Percentiles rank a stretch among this genome's conserved stretches.
Conservation (phyloP, 2,888 invertebrate genomes). For the Mimachlamys varia region DNA sequence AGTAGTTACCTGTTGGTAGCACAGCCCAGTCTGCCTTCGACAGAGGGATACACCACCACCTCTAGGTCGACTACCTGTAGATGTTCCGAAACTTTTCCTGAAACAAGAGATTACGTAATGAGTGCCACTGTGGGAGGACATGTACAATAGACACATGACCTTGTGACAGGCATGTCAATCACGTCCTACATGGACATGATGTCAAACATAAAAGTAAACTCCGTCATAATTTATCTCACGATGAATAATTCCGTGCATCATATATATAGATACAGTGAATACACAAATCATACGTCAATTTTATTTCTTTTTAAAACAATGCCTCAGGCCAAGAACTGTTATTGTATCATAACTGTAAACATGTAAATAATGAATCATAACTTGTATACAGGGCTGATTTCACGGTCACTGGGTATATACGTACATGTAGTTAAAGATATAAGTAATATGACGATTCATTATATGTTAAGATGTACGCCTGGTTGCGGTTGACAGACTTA, state of each 20-base stretch:
- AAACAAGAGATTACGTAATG: background rate
- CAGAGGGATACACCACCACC: constrained; percentile 64
- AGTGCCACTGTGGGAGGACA: background rate
- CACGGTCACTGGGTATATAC: too few relatives aligned
- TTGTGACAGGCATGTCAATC: too few relatives aligned
- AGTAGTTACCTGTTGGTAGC: constrained; percentile 63
- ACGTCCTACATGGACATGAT: too few relatives aligned
- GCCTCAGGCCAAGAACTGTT: background rate
- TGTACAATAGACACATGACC: too few relatives aligned
- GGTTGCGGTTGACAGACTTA: background rate
- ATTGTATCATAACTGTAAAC: background rate
- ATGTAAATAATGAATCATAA: background rate
- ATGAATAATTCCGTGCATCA: background rate
- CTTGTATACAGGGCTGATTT: too few relatives aligned
- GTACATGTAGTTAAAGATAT: too few relatives aligned
- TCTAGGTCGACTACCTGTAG: constrained; percentile 58
- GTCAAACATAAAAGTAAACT: background rate
- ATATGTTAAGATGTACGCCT: too few relatives aligned
- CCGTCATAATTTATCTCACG: background rate
- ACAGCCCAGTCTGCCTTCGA: constrained; percentile 66
- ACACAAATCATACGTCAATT: background rate
- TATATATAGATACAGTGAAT: background rate
- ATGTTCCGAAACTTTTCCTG: constrained; percentile 34
- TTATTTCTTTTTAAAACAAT: background rate
- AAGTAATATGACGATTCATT: too few relatives aligned